Evolutionary conservation across 2,888 invertebrate species (phyloP).

Genomic region (Phorcus lineatus): DNA sequence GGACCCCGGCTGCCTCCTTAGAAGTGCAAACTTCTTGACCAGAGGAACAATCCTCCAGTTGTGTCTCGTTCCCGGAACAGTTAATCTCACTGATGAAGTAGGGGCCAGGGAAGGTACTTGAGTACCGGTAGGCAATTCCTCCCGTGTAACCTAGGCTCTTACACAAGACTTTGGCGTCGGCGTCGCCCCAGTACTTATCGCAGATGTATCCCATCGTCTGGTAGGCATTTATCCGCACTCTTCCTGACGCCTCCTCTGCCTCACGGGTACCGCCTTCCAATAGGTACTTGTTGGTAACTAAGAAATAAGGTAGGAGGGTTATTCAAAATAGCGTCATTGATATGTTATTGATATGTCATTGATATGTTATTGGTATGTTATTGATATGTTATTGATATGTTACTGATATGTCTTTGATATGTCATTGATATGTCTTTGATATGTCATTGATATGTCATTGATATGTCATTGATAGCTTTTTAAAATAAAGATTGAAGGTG

Average conservation of each 20-base stretch:
- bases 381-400: no score
- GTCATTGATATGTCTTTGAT: no score
- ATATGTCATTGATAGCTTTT: no score
- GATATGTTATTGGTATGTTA: no score
- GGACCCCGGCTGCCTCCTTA: conserved; percentile 41
- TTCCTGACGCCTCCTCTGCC: conserved; percentile 3
- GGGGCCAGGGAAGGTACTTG: conserved; percentile 35
- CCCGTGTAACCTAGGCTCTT: conserved; percentile 73
- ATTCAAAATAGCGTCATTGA: no score
- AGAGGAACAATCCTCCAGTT: conserved; percentile 40
- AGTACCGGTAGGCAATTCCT: conserved; percentile 44
- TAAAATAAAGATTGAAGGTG: neutral
- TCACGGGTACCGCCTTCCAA: conserved; percentile 12
- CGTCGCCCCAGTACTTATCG: conserved; percentile 54
- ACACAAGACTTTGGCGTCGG: conserved; percentile 56
- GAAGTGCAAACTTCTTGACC: conserved; percentile 37
- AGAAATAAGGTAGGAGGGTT: no score
- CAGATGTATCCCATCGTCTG: conserved; percentile 56
- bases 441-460: no score
- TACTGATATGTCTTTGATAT: no score
- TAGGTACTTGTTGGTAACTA: neutral
- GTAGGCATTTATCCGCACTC: conserved; percentile 17
- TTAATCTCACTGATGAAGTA: conserved; percentile 42
- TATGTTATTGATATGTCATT: no score
- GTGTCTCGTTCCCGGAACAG: conserved; percentile 49